Evolutionary conservation across 2,797 vertebrate genomes (phyloP).

Genomic region (Pseudochromis fuscus): DNA sequence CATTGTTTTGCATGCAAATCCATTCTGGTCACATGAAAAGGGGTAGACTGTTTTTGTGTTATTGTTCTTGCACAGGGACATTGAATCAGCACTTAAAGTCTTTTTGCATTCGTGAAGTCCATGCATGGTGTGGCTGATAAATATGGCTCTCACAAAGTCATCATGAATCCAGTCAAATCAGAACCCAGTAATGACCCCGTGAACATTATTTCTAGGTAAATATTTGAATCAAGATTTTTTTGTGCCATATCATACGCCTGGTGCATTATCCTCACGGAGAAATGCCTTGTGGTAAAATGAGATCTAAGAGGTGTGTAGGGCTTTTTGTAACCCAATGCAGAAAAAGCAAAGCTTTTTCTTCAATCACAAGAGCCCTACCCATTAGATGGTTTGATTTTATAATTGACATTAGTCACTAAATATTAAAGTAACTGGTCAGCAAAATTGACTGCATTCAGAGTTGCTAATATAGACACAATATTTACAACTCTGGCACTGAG

Average conservation of each 20-base stretch:
- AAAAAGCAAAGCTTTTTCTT: conserved; percentile 76
- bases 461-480: conserved; percentile 40
- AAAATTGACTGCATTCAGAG: conserved; percentile 56
- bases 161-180: conserved; percentile 33
- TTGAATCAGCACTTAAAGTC: conserved; percentile 77
- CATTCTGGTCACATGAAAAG: conserved; percentile 75
- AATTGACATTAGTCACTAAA: conserved; percentile 82
- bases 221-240: conserved; percentile 73
- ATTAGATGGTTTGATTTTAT: conserved; percentile 64
- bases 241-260: conserved; percentile 81
- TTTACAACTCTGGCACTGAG: conserved; percentile 52
- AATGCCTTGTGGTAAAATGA: conserved; percentile 63
- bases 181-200: background rate
- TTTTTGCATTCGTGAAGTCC: conserved; percentile 73
- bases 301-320: conserved; percentile 57
- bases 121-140: conserved; percentile 77
- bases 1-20: conserved; percentile 83
- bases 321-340: conserved; percentile 53
- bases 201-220: conserved; percentile 60
- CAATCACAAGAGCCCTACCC: conserved; percentile 56
- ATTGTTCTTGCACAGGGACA: conserved; percentile 75
- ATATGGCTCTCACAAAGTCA: conserved; percentile 69
- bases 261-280: conserved; percentile 69
- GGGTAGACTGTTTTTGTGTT: conserved; percentile 78
- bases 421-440: conserved; percentile 55